phyloP scores from a whole-genome alignment of 1,140 invertebrate genomes.

The Myzus persicae region DNA sequence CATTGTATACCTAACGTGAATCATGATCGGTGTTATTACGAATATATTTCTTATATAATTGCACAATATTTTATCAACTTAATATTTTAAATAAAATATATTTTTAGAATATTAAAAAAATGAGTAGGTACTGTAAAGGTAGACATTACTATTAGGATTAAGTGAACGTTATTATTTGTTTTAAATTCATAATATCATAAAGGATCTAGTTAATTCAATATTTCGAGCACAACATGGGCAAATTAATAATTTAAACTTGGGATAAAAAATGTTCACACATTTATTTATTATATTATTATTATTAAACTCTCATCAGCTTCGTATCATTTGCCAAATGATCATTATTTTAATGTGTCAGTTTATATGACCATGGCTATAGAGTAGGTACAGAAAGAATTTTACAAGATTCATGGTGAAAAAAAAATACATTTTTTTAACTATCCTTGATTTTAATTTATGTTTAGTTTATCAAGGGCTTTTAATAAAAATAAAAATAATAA shows the following conservation, averaged over 20 bases:
- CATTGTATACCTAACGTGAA: not conserved
- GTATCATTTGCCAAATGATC: not conserved
- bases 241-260: not conserved
- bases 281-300: not conserved
- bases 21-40: not conserved
- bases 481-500: not conserved
- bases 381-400: not conserved
- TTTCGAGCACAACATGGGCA: not conserved
- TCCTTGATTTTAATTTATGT: constrained; percentile 51
- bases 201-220: not conserved
- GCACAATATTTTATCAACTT: not conserved
- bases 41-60: not conserved
- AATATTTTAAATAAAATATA: not conserved
- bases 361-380: not conserved
- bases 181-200: not conserved
- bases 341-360: not conserved
- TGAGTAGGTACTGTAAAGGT: not conserved
- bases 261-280: not conserved
- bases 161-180: not conserved
- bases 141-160: not conserved
- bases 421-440: constrained; percentile 23
- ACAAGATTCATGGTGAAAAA: constrained; percentile 44
- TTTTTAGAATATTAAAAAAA: not conserved
- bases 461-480: constrained; percentile 33
- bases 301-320: not conserved